Percentiles rank a stretch among this genome's conserved stretches.
These are phyloP conservation scores for Hormaphis cornu DNA, from an alignment of 1,140 invertebrate species.

Conservation along the genomic window DNA sequence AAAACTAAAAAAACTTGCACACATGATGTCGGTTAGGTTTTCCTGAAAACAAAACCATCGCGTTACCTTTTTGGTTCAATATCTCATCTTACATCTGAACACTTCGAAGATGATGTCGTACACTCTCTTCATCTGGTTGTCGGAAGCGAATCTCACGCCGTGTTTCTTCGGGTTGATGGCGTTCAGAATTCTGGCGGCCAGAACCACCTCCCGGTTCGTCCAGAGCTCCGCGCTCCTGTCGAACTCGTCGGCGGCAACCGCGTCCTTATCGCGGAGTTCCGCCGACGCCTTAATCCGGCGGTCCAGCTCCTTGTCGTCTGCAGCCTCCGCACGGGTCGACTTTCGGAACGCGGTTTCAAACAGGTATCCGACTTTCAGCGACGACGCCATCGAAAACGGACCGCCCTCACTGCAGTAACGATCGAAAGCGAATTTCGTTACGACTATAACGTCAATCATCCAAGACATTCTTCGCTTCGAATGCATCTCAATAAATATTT, in stretches of 20 bases:
- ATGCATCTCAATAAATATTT: no score
- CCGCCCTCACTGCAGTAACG: neutral
- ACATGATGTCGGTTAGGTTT: no score
- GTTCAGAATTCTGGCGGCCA: constrained; percentile 3
- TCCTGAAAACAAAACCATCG: no score
- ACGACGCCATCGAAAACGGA: neutral
- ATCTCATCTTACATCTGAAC: constrained; percentile 1
- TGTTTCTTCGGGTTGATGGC: constrained; percentile 9
- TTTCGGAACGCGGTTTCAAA: neutral
- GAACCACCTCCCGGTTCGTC: neutral
- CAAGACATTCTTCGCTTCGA: no score
- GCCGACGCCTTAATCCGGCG: neutral
- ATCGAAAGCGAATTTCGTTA: no score
- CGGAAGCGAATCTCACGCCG: neutral
- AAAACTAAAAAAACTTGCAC: no score
- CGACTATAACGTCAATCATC: no score
- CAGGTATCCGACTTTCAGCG: neutral
- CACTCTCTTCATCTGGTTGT: constrained; percentile 21
- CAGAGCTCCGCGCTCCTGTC: constrained; percentile 13
- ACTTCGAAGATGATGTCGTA: constrained; percentile 27
- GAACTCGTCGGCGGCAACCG: neutral
- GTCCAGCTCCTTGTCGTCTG: no score
- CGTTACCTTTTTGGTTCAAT: no score
- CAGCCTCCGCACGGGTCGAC: no score
- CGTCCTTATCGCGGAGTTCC: neutral